Conservation (phyloP, 2,797 vertebrate species). For the Argya squamiceps region DNA sequence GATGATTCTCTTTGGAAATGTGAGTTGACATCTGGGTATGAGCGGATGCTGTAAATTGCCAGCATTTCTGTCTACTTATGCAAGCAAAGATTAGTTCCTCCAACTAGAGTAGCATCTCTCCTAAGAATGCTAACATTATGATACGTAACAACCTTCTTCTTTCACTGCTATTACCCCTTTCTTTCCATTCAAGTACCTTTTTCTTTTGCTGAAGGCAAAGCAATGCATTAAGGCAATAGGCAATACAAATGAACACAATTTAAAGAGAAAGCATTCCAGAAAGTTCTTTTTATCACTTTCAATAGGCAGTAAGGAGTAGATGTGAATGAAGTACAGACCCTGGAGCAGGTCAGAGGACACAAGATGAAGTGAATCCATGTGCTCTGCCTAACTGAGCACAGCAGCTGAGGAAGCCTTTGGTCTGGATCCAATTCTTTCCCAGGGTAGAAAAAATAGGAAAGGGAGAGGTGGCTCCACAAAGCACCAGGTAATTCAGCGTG, state of each 20-base stretch:
- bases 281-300: not conserved
- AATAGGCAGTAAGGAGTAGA: not conserved
- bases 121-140: conserved; percentile 39
- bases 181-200: conserved; percentile 35
- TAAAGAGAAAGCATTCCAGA: conserved; percentile 22
- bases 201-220: conserved; percentile 24
- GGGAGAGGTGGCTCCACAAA: not conserved
- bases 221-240: conserved; percentile 14
- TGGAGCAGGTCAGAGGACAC: not conserved
- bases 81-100: conserved; percentile 58
- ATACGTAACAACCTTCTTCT: conserved; percentile 41
- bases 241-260: conserved; percentile 23
- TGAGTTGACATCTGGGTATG: conserved; percentile 59
- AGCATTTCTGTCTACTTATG: conserved; percentile 62
- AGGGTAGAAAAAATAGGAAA: not conserved
- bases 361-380: not conserved
- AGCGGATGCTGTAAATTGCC: conserved; percentile 62
- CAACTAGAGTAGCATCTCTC: conserved; percentile 35
- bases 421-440: not conserved
- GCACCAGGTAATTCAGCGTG: not conserved
- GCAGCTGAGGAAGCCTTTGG: not conserved
- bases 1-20: conserved; percentile 65
- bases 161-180: conserved; percentile 16
- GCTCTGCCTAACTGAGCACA: not conserved
- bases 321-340: not conserved